Evolutionary conservation across 2,797 vertebrate genomes (phyloP).

Genomic region (Alectoris magna): DNA sequence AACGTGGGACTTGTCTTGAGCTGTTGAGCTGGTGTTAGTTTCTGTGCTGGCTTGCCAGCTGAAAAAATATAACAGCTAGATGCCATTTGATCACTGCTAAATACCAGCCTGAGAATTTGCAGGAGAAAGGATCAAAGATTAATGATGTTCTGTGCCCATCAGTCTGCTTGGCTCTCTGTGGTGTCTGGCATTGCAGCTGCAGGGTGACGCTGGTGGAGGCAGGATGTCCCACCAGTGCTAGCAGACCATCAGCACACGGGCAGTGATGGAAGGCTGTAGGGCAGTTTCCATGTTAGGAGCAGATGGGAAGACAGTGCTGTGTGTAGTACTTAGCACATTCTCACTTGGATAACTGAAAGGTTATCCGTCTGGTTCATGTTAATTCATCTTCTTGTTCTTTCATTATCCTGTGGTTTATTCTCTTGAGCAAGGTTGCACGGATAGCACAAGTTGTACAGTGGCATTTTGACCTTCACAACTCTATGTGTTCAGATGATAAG

Average conservation of each 20-base stretch:
- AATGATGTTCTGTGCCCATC: background rate
- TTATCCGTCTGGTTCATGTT: background rate
- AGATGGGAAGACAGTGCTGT: background rate
- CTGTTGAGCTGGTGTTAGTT: background rate
- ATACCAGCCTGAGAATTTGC: background rate
- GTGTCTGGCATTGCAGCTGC: background rate
- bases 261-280: background rate
- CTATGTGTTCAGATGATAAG: background rate
- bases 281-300: background rate
- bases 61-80: slow-evolving; percentile 58
- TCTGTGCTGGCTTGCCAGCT: slow-evolving; percentile 43
- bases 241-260: background rate
- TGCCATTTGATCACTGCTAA: slow-evolving; percentile 58
- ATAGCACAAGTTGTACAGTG: rapidly evolving
- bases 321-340: background rate
- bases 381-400: background rate
- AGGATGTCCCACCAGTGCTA: background rate
- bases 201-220: background rate
- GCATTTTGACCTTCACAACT: background rate
- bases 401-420: background rate
- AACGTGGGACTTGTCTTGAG: slow-evolving; percentile 19
- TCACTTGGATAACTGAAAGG: background rate
- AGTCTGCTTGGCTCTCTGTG: background rate
- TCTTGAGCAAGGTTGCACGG: background rate
- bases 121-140: background rate